Base-by-base conservation (phyloP, 2,888 invertebrate genomes). In the Leistus spinibarbis region DNA sequence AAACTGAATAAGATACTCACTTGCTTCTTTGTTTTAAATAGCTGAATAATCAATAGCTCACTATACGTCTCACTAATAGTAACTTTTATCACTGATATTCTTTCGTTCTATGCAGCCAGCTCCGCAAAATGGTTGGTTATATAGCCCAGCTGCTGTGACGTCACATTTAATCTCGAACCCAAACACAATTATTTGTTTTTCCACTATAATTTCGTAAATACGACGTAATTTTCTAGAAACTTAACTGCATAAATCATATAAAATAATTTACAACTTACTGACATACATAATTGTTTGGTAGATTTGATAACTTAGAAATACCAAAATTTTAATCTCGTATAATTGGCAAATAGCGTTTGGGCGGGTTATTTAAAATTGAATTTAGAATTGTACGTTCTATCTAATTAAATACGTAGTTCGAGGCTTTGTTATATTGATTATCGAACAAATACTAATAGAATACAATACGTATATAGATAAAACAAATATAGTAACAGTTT, bases 161-260 rank as follows among this genome's bases (percentile, higher is more conserved):
- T 66, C 57, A 65, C 13, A 54, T 23, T 23, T 23, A 72, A 17
- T 27, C 72, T 72, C 72, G 72, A 64, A 72, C 72, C 72, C 64
- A 65, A 27, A 17, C 19, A 17, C 60, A 40, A 16, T 19, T 20
- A 20, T 23, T 67, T 24, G 69, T 57, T 69, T 20, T 69, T 40
- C 40, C 1, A 7, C 13, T 40, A 40, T 40, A 40, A 40, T 40
- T 2, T 2, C 13, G 10, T 7, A 40, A 40, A 5, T 40, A 40
- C 13, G 40, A 40, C 13, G 40, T 13, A 40, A 40, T 40, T 40
- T 40, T 2, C 40, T 40, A 40, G 3, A 40, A 40, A 40, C 7
- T 40, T 40, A 40, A n/a, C n/a, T 4, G 40, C 13, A 10, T 40
- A 40, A 3, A 10, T 10, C 40, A 13, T 2, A 0, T 40, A 3